Percentiles rank a stretch among this genome's conserved stretches.
Conservation (phyloP, 2,888 invertebrate genomes). For the Pseudoips prasinana region DNA sequence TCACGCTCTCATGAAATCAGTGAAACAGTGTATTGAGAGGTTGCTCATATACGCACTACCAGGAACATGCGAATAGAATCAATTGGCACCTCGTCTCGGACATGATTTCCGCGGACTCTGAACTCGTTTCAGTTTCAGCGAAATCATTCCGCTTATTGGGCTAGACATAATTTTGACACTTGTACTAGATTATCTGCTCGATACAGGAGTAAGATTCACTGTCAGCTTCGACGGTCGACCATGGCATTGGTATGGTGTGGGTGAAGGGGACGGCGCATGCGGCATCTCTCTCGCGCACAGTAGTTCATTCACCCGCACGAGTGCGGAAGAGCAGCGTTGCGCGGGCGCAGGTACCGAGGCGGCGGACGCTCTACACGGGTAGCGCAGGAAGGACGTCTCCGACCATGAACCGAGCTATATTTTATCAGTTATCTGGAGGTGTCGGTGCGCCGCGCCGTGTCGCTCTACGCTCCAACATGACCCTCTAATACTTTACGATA, state of each 20-base stretch:
- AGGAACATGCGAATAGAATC: slow-evolving; percentile 8
- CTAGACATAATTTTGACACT: slow-evolving; percentile 42
- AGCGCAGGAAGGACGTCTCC: slow-evolving; percentile 74
- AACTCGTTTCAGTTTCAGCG: slow-evolving; percentile 34
- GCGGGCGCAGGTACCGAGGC: slow-evolving; percentile 67
- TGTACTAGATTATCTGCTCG: slow-evolving; percentile 66
- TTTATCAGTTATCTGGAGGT: slow-evolving; percentile 79
- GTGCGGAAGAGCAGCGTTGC: slow-evolving; percentile 70
- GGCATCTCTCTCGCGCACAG: slow-evolving; percentile 61
- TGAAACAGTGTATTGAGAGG: no score
- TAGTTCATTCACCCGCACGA: slow-evolving; percentile 76
- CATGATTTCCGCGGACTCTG: slow-evolving; percentile 8
- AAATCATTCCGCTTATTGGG: slow-evolving; percentile 33
- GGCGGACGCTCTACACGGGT: slow-evolving; percentile 57
- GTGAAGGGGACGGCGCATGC: slow-evolving; percentile 31
- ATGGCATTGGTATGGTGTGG: slow-evolving; percentile 61
- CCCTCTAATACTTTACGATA: slow-evolving; percentile 56
- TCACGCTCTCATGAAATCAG: no score
- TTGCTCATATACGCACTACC: no score
- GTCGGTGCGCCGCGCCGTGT: slow-evolving; percentile 70
- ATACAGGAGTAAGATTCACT: slow-evolving; percentile 59
- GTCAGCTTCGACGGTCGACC: slow-evolving; percentile 68
- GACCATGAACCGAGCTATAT: slow-evolving; percentile 74
- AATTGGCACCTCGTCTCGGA: slow-evolving; percentile 11
- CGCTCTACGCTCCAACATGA: slow-evolving; percentile 57